Base-by-base conservation (phyloP, 53 echinoderm and acorn worm species). In the Crossaster papposus region DNA sequence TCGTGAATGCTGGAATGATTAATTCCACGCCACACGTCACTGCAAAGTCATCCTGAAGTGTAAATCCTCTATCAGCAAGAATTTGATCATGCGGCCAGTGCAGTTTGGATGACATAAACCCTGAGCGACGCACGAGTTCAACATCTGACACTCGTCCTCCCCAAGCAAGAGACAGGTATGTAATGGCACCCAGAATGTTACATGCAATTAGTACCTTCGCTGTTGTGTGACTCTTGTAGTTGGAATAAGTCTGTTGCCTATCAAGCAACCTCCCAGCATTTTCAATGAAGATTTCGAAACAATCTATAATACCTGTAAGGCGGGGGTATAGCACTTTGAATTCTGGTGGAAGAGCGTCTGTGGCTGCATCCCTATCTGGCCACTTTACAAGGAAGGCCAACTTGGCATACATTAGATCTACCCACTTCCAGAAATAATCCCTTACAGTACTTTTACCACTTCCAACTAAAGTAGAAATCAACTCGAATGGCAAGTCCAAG, bases 351-450 rank as follows among this genome's bases (percentile, higher is more conserved):
- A 92, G 83, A n/a, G n/a, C n/a, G 54, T 64, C 77, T 35, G 34
- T 24, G 9, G 64, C 33, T 8, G 70, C 53, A 51, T 92, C 89
- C 26, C 28, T 52, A 24, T 89, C 89, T 0, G 92, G 89, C 83
- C 77, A 72, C 62, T 68, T 89, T 0, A 92, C 65, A 22, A 92
- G 62, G 75, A 92, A 92, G 17, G 31, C 13, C 13, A 92, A 35
- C 38, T 92, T 92, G 51, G 82, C 89, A 81, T 64, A 92, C 76
- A 89, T 77, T 14, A 89, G 51, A 89, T 92, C 83, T 22, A 92
- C 65, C 88, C 89, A 89, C 30, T 88, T 89, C 92, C 92, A 92
- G 81, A 89, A 89, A 75, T 91, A 91, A 33, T 86, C n/a, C n/a
- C n/a, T n/a, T n/a, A n/a, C n/a, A n/a, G n/a, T n/a, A n/a, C n/a